Evolutionary conservation across 2,797 vertebrate genomes (phyloP).

Genomic region (Smutsia gigantea): DNA sequence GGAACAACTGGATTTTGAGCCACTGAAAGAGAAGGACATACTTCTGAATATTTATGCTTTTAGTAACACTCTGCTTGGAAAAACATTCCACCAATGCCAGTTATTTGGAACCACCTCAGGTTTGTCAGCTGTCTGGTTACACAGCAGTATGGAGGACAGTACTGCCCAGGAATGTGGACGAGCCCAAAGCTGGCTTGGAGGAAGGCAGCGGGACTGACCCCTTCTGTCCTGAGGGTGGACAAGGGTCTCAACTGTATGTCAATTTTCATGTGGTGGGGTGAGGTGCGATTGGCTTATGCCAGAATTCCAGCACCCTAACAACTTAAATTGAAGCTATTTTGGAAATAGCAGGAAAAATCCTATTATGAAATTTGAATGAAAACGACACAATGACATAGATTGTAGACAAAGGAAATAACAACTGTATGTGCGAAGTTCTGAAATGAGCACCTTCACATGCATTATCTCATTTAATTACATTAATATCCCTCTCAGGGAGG

Average conservation of each 20-base stretch:
- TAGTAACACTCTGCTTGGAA: constrained; percentile 33
- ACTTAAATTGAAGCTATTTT: not conserved
- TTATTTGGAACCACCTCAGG: not conserved
- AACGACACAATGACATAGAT: not conserved
- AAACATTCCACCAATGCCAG: constrained; percentile 37
- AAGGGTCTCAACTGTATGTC: not conserved
- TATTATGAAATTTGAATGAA: not conserved
- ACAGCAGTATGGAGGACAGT: constrained; percentile 40
- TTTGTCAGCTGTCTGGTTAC: not conserved
- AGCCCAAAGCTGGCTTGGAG: not conserved
- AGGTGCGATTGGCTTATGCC: not conserved
- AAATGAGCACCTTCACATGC: rapidly evolving
- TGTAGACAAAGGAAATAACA: not conserved
- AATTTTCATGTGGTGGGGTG: rapidly evolving
- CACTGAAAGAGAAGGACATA: constrained; percentile 41
- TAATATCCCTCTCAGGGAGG: not conserved
- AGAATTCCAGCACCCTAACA: not conserved
- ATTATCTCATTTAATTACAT: not conserved
- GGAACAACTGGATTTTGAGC: constrained; percentile 53
- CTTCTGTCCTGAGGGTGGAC: not conserved
- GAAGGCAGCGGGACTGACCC: not conserved
- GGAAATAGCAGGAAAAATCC: not conserved
- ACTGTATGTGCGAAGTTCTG: not conserved
- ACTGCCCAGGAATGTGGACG: constrained; percentile 20
- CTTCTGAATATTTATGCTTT: constrained; percentile 43